Evolutionary conservation across 2,797 vertebrate genomes (phyloP).

Genomic region (Myioborus miniatus): DNA sequence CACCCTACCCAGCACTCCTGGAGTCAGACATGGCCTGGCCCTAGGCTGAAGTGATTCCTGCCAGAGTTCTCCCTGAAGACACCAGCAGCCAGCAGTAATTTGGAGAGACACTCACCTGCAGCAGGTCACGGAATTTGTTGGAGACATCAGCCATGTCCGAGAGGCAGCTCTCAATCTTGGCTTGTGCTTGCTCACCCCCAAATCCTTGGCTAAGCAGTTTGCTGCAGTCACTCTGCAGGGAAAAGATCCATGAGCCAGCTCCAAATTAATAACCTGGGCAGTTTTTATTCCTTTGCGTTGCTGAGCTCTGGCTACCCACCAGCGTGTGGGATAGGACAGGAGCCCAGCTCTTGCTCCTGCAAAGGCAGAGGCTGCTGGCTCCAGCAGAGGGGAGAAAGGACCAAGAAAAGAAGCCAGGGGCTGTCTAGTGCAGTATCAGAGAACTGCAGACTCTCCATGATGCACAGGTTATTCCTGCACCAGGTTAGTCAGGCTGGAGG

Average conservation of each 20-base stretch:
- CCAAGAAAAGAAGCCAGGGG: background rate
- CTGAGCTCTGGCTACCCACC: background rate
- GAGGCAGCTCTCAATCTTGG: slow-evolving; percentile 97
- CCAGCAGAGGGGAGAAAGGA: background rate
- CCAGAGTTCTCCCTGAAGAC: background rate
- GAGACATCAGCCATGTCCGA: slow-evolving; percentile 92
- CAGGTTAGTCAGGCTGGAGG: background rate
- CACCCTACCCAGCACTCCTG: background rate
- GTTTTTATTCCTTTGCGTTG: background rate
- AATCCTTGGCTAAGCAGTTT: slow-evolving; percentile 90
- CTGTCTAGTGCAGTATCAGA: background rate
- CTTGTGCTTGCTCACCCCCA: slow-evolving; percentile 85
- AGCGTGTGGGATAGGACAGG: background rate
- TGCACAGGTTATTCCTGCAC: background rate
- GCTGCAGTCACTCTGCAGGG: slow-evolving; percentile 88
- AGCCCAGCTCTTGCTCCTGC: background rate
- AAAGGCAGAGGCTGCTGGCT: background rate
- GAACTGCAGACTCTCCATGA: background rate
- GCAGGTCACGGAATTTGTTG: slow-evolving; percentile 92
- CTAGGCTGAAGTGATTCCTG: background rate
- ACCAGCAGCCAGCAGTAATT: background rate
- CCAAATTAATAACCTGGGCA: background rate
- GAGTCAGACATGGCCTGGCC: background rate
- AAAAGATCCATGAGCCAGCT: background rate
- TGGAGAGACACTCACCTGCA: slow-evolving; percentile 83